Percentiles rank a stretch among this genome's conserved stretches.
phyloP scores from a whole-genome alignment of 2,113 vertebrate genomes.

The Hucho hucho region DNA sequence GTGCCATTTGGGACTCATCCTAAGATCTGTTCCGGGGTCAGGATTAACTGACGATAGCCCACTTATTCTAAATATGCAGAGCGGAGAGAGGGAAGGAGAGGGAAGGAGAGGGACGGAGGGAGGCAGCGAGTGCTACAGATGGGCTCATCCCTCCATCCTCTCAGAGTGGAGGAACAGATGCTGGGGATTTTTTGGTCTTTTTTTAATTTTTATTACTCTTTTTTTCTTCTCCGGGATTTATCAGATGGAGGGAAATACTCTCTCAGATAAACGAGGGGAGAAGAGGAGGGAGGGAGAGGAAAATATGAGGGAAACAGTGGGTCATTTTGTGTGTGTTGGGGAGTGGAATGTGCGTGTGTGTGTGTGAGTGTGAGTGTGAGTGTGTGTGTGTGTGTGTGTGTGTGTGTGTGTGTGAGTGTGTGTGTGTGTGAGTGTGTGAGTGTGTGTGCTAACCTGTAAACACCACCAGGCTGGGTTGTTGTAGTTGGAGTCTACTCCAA shows the following conservation, averaged over 20 bases:
- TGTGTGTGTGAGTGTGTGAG: no score
- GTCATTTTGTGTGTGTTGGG: background rate
- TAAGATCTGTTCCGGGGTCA: conserved; percentile 9
- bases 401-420: no score
- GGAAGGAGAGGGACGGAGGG: background rate
- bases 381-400: no score
- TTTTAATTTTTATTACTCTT: conserved; percentile 9
- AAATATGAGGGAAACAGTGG: background rate
- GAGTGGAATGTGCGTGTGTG: no score
- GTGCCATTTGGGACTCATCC: no score
- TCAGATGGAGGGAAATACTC: conserved; percentile 28
- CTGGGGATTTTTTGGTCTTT: conserved; percentile 21
- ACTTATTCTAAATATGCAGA: conserved; percentile 45
- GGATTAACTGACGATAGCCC: conserved; percentile 32
- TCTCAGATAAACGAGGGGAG: background rate
- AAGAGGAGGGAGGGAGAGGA: background rate
- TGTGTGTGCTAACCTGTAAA: background rate
- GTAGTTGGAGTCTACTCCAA: conserved; percentile 19
- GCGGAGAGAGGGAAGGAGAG: background rate
- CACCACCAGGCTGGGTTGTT: background rate
- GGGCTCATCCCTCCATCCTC: conserved; percentile 35
- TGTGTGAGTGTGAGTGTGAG: no score
- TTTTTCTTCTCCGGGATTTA: conserved; percentile 40
- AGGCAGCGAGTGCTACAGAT: background rate
- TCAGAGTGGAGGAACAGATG: conserved; percentile 54